These are phyloP conservation scores for Dolichoris vasculosae DNA, from an alignment of 1,140 invertebrate genomes.

Conservation along the genomic window DNA sequence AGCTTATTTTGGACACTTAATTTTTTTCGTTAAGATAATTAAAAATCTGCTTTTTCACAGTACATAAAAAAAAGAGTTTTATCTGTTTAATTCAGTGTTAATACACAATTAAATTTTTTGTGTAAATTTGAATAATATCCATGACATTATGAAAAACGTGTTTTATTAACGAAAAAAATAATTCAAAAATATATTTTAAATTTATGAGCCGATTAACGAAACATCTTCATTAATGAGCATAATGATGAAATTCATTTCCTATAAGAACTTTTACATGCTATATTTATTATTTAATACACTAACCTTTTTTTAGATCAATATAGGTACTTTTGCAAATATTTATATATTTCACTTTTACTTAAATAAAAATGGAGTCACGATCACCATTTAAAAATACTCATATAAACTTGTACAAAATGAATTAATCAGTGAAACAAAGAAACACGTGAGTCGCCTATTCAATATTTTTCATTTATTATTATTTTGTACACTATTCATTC, in stretches of 20 bases:
- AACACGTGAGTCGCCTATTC: constrained; percentile 32
- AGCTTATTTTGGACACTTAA: constrained; percentile 15
- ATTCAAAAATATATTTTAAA: constrained; percentile 20
- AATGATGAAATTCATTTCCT: not conserved
- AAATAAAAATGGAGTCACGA: constrained; percentile 22
- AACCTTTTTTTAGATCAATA: not conserved
- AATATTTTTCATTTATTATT: constrained; percentile 41
- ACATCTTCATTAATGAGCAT: constrained; percentile 34
- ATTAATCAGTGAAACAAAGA: constrained; percentile 39
- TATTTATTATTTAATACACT: not conserved
- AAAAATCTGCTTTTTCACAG: constrained; percentile 7
- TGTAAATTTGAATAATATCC: constrained; percentile 12
- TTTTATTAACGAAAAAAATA: not conserved
- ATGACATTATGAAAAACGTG: not conserved
- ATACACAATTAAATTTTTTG: constrained; percentile 23
- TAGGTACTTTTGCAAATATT: not conserved
- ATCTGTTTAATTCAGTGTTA: constrained; percentile 3
- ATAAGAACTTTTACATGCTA: not conserved
- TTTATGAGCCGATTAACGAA: constrained; percentile 31
- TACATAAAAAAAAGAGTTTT: constrained; percentile 4
- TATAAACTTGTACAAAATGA: not conserved
- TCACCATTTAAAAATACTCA: constrained; percentile 32
- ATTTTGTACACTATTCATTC: constrained; percentile 33
- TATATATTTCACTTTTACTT: not conserved
- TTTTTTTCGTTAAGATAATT: constrained; percentile 28